Percentiles rank a stretch among this genome's conserved stretches.
These are phyloP conservation scores for Scelioninae gen. 2 DNA, from an alignment of 2,888 invertebrate genomes.

Conservation along the genomic window DNA sequence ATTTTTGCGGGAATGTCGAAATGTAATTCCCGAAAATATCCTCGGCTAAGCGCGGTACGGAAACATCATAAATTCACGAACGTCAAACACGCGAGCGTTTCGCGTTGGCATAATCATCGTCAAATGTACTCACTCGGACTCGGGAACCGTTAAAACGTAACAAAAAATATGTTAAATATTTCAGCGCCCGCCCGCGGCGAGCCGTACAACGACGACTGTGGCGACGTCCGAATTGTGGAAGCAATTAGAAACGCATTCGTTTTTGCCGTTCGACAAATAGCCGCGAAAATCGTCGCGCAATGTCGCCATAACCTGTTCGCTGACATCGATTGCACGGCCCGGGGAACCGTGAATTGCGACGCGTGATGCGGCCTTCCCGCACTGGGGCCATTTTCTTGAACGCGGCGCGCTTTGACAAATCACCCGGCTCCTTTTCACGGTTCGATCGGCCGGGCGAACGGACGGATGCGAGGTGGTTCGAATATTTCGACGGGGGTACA, in stretches of 20 bases:
- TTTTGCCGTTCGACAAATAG: constrained; percentile 32
- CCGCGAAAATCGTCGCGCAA: constrained; percentile 30
- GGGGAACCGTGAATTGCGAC: constrained; percentile 42
- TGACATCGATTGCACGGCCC: neutral
- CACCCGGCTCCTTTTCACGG: constrained; percentile 14
- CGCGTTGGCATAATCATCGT: constrained; percentile 12
- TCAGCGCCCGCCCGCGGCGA: constrained; percentile 36
- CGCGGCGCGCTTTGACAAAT: constrained; percentile 31
- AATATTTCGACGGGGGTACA: too few species aligned
- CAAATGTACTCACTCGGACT: too few species aligned
- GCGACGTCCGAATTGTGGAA: constrained; percentile 36
- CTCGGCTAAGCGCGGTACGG: constrained; percentile 16
- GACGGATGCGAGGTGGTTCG: too few species aligned
- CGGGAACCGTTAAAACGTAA: constrained; percentile 30
- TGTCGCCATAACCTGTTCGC: constrained; percentile 9
- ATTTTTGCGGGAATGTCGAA: neutral
- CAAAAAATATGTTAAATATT: constrained; percentile 41
- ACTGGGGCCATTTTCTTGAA: too few species aligned
- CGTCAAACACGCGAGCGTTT: constrained; percentile 3
- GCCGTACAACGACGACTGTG: too few species aligned
- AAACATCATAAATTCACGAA: constrained; percentile 25
- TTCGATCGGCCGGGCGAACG: neutral
- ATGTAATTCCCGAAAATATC: constrained; percentile 19
- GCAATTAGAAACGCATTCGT: constrained; percentile 42
- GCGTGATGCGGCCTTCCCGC: constrained; percentile 30